A percentile compares a stretch with the other conserved stretches of the same genome.
phyloP scores from a whole-genome alignment of 2,888 invertebrate species.

The Lottia scabra region DNA sequence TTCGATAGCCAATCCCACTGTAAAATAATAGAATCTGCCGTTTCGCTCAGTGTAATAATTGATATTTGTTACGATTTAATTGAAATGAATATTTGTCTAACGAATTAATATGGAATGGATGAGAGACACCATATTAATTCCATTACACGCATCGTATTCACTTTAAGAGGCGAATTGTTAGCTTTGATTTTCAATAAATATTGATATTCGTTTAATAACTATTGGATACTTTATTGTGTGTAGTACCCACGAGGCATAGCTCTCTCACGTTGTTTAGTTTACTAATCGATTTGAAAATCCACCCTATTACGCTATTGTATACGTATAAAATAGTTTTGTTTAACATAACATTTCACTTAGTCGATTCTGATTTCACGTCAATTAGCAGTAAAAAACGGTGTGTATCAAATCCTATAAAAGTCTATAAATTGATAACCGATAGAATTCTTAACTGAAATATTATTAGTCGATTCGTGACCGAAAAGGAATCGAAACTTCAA shows the following conservation, averaged over 20 bases:
- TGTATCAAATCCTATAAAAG: too few species aligned
- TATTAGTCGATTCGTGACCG: too few species aligned
- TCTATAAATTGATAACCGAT: too few species aligned
- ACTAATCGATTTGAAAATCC: background rate
- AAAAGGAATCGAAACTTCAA: too few species aligned
- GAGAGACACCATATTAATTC: background rate
- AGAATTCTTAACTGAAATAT: too few species aligned
- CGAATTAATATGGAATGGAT: too few species aligned
- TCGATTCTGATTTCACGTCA: background rate
- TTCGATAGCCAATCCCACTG: too few species aligned
- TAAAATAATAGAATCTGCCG: too few species aligned
- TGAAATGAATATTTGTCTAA: too few species aligned
- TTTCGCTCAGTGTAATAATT: too few species aligned
- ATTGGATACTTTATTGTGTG: background rate
- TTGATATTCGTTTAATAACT: background rate
- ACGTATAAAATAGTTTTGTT: background rate
- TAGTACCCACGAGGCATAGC: background rate
- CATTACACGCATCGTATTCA: conserved; percentile 1
- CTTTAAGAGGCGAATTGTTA: background rate
- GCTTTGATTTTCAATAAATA: conserved; percentile 6
- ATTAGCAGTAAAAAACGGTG: background rate
- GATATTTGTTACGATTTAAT: too few species aligned
- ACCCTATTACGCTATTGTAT: conserved; percentile 1
- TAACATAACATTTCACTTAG: conserved; percentile 4
- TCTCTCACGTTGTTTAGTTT: background rate